Evolutionary conservation across 2,113 vertebrate species (phyloP), one percentile per base, ranked within the genome.

Genomic region (Amphiprion percula): DNA sequence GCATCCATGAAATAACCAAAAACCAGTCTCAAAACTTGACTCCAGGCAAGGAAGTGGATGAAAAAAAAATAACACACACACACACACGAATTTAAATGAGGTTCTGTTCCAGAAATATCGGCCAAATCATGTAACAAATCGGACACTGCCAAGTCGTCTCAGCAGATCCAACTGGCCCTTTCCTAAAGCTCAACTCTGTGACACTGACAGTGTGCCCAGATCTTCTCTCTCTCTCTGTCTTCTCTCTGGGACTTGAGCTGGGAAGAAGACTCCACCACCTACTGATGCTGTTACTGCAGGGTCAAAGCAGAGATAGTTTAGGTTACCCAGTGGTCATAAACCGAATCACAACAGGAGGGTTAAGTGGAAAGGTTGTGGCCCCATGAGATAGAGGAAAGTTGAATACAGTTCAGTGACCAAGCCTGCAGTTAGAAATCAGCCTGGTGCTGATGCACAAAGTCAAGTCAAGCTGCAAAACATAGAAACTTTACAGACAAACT

Each of bases 41-140:
- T 53, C 26, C 17, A 50, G 14, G 30, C 59, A 6, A 49, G 41
- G 52, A 84, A 64, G 16, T 62, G 49, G 73, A 69, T 79, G 21
- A 39, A 71, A 73, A 72, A 72, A 60, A 59, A 37, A 39, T 7
- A 54, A 41, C 7, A 37, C 7, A 37, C 9, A 37, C 30, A 33
- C 30, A 39, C 66, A 52, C 72, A 76, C 82, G 79, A 89, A 91
- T 93, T 70, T 68, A 75, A 92, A 89, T 89, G 78, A 93, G 82
- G 52, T 55, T 75, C 53, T 68, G 71, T 72, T 85, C 58, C 50
- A 60, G 81, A 70, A 62, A 68, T 59, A 52, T 81, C 6, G 10
- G 55, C 90, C 90, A 91, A 87, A 91, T 82, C 86, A 85, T 88
- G 82, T 78, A 86, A 75, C 82, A 79, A 65, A 61, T 87, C 81